Evolutionary conservation across 2,113 vertebrate genomes (phyloP).

Genomic region (Oreotrochilus melanogaster): DNA sequence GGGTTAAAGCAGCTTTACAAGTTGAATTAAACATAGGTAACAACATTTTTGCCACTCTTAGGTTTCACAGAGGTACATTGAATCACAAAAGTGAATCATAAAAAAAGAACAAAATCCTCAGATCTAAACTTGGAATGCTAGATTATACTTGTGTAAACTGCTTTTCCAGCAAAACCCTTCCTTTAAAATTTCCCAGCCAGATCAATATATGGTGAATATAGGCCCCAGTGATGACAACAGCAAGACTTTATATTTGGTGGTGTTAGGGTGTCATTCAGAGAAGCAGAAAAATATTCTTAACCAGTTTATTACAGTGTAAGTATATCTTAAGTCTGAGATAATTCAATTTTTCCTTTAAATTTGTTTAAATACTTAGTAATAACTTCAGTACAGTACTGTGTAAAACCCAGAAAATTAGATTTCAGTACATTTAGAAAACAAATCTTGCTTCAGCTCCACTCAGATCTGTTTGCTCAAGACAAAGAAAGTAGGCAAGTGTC

Average conservation of each 20-base stretch:
- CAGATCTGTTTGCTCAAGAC: neutral
- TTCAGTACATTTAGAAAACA: neutral
- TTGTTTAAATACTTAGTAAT: neutral
- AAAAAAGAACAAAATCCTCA: neutral
- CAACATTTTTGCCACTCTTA: neutral
- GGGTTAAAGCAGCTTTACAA: neutral
- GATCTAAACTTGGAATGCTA: neutral
- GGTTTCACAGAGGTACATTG: neutral
- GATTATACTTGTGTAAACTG: neutral
- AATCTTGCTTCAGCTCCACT: neutral
- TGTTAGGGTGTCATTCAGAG: neutral
- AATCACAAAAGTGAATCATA: neutral
- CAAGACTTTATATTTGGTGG: neutral
- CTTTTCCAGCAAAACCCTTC: neutral
- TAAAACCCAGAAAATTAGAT: neutral
- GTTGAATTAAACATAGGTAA: neutral
- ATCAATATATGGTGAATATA: neutral
- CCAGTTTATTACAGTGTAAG: neutral
- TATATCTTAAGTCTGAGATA: neutral
- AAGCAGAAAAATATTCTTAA: neutral
- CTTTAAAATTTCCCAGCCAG: neutral
- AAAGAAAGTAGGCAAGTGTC: neutral
- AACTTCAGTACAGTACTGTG: neutral
- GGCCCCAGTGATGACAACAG: neutral
- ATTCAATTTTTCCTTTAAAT: neutral